Evolutionary conservation across 2,797 vertebrate species (phyloP), one percentile per base, ranked within the genome.

Genomic region (Clarias fuscus): DNA sequence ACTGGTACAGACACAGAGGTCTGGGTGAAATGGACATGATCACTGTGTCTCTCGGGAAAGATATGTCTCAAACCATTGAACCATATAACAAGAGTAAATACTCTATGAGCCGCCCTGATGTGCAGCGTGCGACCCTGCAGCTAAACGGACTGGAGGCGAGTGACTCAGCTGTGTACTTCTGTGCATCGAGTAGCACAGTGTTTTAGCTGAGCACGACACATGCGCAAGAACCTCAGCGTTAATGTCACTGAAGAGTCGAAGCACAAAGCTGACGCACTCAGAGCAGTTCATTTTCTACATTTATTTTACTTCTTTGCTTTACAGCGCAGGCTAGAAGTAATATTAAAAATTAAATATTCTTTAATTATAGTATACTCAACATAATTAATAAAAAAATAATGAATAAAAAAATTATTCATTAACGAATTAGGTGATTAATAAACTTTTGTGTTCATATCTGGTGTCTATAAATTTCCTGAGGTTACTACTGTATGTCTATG

Each of bases 151-250:
- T 85, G 1, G 56, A 79, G 14, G 17, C 71, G 58, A 84, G 0
- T 70, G 93, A 94, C 87, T 90, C 92, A 0, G 93, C 91, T 77
- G 87, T 92, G 30, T 95, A 94, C 90, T 93, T 93, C 88, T 95
- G 94, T 17, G 91, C 92, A 1, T 90, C 91, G 0, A 91, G 91
- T 5, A 67, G 64, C 91, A 94, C 92, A 88, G 30, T 92, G 86
- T 72, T 53, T 86, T 81, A 90, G 27, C 83, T 43, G 53, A 84
- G 67, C 82, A 73, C 61, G 83, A 37, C 86, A 84, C 85, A 88
- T 85, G 15, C 65, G 86, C 92, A 92, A 91, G 59, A 94, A 93
- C 91, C 89, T 87, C 83, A 86, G 18, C 2, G 75, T 18, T 75
- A 80, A 64, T 80, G 62, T 43, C 73, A 76, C 15, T 33, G 8